These are phyloP conservation scores for Muricea muricata DNA, from an alignment of 92 coral and sea anemone genomes.

Conservation along the genomic window DNA sequence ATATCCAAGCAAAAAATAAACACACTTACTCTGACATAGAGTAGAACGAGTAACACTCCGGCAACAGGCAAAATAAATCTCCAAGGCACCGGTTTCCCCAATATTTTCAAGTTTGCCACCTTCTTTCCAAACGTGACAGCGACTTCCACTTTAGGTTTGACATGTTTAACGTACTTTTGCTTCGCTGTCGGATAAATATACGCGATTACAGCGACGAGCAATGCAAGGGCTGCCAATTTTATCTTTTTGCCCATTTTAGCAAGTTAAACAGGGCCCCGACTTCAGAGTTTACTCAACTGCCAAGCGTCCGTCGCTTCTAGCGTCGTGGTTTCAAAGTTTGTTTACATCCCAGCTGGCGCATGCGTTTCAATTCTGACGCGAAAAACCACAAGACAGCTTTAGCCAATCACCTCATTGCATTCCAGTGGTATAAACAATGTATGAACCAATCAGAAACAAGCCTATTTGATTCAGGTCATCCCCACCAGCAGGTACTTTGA, in stretches of 20 bases:
- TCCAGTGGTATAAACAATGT: neutral
- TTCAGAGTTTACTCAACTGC: neutral
- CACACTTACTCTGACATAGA: constrained; percentile 85
- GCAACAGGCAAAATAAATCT: constrained; percentile 81
- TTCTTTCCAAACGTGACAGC: constrained; percentile 68
- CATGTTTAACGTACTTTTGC: constrained; percentile 77
- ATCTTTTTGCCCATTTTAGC: constrained; percentile 70
- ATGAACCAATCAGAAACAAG: neutral
- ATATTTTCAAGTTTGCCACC: constrained; percentile 81
- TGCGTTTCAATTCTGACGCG: constrained; percentile 28
- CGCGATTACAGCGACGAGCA: constrained; percentile 82
- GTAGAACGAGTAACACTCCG: constrained; percentile 77
- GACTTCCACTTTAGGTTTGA: constrained; percentile 84
- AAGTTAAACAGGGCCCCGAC: neutral
- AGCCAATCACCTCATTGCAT: constrained; percentile 4
- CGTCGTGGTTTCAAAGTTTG: constrained; percentile 51
- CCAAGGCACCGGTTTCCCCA: constrained; percentile 97
- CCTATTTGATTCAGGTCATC: neutral
- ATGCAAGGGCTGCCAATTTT: constrained; percentile 82
- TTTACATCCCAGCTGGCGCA: constrained; percentile 42
- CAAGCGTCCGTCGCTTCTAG: neutral
- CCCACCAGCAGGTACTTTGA: neutral
- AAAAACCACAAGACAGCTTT: neutral
- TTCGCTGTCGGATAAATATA: constrained; percentile 84
- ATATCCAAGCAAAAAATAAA: neutral